Evolutionary conservation across 2,797 vertebrate species (phyloP), one percentile per base, ranked within the genome.

Genomic region (Poeciliopsis presidionis): DNA sequence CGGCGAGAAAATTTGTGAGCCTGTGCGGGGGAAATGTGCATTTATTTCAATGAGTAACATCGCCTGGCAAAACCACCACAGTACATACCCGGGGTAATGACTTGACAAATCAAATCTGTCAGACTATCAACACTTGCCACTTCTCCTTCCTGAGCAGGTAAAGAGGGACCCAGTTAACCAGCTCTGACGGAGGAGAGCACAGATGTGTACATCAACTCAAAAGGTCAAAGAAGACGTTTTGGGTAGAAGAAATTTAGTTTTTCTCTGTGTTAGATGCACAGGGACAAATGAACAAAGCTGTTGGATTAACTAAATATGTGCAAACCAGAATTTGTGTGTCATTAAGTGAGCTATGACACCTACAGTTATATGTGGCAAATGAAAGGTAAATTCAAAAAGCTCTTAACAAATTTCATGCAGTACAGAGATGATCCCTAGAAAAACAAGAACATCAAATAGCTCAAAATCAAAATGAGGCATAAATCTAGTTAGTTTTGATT

Each of bases 101-200:
- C 88, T 91, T 92, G 91, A 91, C 88, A 94, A 93, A 94, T 94
- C 83, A 85, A 86, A 91, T 92, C 86, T 92, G 91, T 92, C 88
- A 91, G 85, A 90, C 85, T 82, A 85, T 85, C 88, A 86, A 83
- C 93, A 87, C 80, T 81, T 88, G 67, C 86, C 82, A 87, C 89
- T 86, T 91, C 78, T 88, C 81, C 78, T 79, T 90, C 76, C 82
- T 75, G 77, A 79, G 76, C 84, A 85, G 87, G 87, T 91, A 81
- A 69, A 87, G 77, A 80, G 61, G 74, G 71, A 74, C 75, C 73
- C 76, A 76, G 80, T 78, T 79, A 75, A 55, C 14, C 63, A 79
- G 77, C 65, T 43, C 45, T 22, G 59, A 79, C 51, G 67, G 79
- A 43, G 59, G 78, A 61, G 41, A 72, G 28, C 67, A 46, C 72